Evolutionary conservation across 2,888 invertebrate genomes (phyloP), one percentile per base, ranked within the genome.

Genomic region (Prostheceraeus crozeri): DNA sequence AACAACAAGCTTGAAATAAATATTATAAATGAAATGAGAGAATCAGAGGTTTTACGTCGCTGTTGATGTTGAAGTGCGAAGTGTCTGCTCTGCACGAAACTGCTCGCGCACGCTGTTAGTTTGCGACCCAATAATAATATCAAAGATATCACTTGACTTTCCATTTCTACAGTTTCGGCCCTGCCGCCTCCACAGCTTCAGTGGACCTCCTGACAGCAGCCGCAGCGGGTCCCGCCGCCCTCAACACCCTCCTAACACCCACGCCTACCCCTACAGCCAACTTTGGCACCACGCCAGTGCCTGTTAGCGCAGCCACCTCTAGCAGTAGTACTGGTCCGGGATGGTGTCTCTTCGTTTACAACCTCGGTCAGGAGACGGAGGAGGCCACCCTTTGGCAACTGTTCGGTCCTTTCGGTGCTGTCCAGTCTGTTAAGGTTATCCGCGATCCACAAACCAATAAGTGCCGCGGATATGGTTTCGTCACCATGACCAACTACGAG

Each of bases 401-500:
- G 69, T 94, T 94, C 80, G 93, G 91, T 66, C 93, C 93, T 48
- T 94, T 93, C 74, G 93, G 93, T 71, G 91, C 91, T 71, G 91
- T 94, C 73, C 89, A 91, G 80, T 88, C 87, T 80, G 91, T 93
- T 69, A 93, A 93, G 82, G 90, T 93, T 70, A 89, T 91, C 75
- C 84, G 89, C 72, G 91, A 93, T 81, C 84, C 88, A 71, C 85
- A 88, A 73, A 90, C 90, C 67, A 89, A 89, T 81, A 93, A 93
- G 79, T 93, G 93, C 81, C 93, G 91, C 82, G 94, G 94, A 40
- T 94, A 91, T 79, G 94, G 91, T 68, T 93, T 93, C 78, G 91
- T 94, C 68, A 91, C 91, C 66, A 94, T 94, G 93, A 90, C 90
- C 76, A 90, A 91, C 79, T 93, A 94, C 76, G 91, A 93, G 73